Percentiles rank a stretch among this genome's conserved stretches.
These are phyloP conservation scores for Chelidonichthys spinosus DNA, from an alignment of 2,797 vertebrate genomes.

Conservation along the genomic window DNA sequence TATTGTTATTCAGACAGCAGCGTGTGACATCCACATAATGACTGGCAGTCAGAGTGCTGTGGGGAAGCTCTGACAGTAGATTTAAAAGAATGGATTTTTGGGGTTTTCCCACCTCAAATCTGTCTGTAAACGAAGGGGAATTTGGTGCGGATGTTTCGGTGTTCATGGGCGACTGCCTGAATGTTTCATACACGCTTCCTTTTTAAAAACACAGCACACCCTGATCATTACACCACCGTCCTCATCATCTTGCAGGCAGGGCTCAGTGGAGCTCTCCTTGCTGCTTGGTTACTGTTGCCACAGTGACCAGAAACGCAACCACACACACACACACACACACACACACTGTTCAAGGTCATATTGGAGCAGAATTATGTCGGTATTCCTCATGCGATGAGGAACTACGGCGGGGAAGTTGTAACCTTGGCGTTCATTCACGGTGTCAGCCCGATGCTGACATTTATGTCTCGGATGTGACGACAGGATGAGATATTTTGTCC, in stretches of 20 bases:
- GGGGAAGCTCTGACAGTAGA: background rate
- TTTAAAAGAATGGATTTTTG: background rate
- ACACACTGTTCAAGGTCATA: slow-evolving; percentile 51
- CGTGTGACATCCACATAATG: background rate
- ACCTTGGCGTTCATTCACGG: slow-evolving; percentile 2
- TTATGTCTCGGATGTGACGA: background rate
- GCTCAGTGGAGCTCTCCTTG: slow-evolving; percentile 40
- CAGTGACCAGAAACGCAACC: slow-evolving; percentile 54
- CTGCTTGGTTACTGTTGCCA: slow-evolving; percentile 69
- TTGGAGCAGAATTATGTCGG: slow-evolving; percentile 33
- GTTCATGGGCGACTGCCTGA: background rate
- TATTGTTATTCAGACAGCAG: background rate
- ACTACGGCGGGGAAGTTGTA: slow-evolving; percentile 16
- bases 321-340: slow-evolving; percentile 24
- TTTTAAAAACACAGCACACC: slow-evolving; percentile 6
- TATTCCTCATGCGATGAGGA: slow-evolving; percentile 23
- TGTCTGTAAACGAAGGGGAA: background rate
- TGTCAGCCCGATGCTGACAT: background rate
- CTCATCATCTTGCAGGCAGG: slow-evolving; percentile 25
- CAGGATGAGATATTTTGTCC: background rate
- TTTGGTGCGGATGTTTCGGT: background rate
- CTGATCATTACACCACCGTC: background rate
- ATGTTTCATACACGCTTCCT: slow-evolving; percentile 2
- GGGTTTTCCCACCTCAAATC: background rate
- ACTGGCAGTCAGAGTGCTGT: background rate